phyloP scores from a whole-genome alignment of 2,888 invertebrate species.

The Willowsia nigromaculata region DNA sequence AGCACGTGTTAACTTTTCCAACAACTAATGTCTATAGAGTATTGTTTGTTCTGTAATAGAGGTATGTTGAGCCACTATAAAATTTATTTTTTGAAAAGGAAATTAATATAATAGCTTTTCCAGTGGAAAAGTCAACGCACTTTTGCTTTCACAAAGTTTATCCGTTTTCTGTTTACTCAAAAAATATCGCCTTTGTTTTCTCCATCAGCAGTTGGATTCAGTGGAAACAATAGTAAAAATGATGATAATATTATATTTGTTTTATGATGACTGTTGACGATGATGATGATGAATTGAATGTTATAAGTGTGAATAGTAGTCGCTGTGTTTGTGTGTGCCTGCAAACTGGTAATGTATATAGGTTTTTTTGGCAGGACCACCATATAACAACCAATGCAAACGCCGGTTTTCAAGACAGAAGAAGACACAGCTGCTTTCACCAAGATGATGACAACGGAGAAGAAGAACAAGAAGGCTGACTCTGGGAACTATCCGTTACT shows the following conservation, averaged over 20 bases:
- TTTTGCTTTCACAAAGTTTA: not conserved
- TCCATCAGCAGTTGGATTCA: not conserved
- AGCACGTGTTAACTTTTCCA: conserved; percentile 60
- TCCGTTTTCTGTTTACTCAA: not conserved
- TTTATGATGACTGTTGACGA: conserved; percentile 15
- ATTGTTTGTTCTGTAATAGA: not conserved
- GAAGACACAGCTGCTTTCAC: conserved; percentile 39
- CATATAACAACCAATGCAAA: not conserved
- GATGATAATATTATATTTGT: conserved; percentile 16
- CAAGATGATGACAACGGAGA: conserved; percentile 30
- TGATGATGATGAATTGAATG: not conserved
- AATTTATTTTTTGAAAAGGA: not conserved
- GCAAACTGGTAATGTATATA: conserved; percentile 18
- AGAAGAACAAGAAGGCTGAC: not conserved
- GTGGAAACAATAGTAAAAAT: not conserved
- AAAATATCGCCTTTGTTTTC: not conserved
- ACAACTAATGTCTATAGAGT: not conserved
- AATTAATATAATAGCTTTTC: conserved; percentile 45
- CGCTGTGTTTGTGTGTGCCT: not conserved
- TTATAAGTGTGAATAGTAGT: not conserved
- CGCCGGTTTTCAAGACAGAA: conserved; percentile 11
- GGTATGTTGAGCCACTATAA: not conserved
- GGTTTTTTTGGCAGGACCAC: conserved; percentile 36
- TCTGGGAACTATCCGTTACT: not conserved
- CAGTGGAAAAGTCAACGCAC: not conserved